A percentile compares a stretch with the other conserved stretches of the same genome.
Evolutionary conservation across 2,888 invertebrate genomes (phyloP).

Genomic region (Lamellibrachia satsuma): DNA sequence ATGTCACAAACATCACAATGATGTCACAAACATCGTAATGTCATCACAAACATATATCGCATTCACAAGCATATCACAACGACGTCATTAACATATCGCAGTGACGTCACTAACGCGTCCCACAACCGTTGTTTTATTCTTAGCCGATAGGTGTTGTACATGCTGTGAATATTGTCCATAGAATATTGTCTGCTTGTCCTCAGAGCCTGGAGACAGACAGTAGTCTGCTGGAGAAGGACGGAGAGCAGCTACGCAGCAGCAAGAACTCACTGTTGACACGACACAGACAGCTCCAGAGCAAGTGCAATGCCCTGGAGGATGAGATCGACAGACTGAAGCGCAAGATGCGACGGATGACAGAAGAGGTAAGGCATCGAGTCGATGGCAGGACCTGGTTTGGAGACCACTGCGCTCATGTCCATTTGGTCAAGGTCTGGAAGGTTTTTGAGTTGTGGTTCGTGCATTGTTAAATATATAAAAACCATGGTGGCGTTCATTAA

Average conservation of each 20-base stretch:
- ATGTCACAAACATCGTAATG: too few relatives aligned
- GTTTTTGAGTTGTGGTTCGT: not conserved
- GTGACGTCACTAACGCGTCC: too few relatives aligned
- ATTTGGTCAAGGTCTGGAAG: not conserved
- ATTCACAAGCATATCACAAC: too few relatives aligned
- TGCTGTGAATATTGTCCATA: not conserved
- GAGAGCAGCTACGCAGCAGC: constrained; percentile 23
- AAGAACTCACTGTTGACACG: not conserved
- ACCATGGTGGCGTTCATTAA: too few relatives aligned
- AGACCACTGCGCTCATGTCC: not conserved
- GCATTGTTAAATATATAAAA: too few relatives aligned
- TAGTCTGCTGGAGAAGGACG: constrained; percentile 23
- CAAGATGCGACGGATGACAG: constrained; percentile 17
- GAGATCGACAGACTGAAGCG: constrained; percentile 23
- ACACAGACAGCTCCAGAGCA: not conserved
- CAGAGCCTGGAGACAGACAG: not conserved
- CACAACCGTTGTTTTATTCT: too few relatives aligned
- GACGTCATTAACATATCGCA: too few relatives aligned
- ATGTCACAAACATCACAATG: too few relatives aligned
- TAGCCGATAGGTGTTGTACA: too few relatives aligned
- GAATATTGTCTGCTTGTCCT: not conserved
- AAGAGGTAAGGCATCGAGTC: not conserved
- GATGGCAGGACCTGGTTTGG: not conserved
- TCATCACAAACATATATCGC: too few relatives aligned
- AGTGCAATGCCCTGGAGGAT: constrained; percentile 1